phyloP scores from a whole-genome alignment of 1,140 invertebrate genomes.

The Ditylenchus dipsaci region DNA sequence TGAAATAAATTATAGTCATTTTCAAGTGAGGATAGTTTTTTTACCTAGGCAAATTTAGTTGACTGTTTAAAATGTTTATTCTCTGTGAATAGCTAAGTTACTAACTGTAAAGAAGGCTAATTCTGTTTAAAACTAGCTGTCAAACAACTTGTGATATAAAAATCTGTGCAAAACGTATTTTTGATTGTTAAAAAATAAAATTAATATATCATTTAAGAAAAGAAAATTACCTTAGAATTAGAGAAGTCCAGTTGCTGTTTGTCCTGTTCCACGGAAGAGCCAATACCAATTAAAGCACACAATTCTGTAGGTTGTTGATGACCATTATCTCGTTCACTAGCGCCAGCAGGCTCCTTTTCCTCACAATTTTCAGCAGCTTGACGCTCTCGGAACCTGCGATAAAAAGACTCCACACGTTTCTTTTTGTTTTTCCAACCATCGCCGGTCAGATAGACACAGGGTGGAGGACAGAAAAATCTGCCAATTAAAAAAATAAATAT shows the following conservation, averaged over 20 bases:
- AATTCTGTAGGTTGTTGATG: slow-evolving; percentile 65
- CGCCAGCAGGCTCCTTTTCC: not conserved
- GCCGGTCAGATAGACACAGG: slow-evolving; percentile 94
- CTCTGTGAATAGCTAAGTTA: no score
- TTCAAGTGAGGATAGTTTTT: no score
- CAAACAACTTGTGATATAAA: no score
- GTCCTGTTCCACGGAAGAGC: slow-evolving; percentile 7
- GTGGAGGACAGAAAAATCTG: slow-evolving; percentile 94
- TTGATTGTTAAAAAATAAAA: no score
- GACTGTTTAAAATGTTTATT: no score
- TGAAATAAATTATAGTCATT: no score
- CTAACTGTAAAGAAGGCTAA: no score
- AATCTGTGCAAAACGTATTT: no score
- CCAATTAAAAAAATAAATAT: not conserved
- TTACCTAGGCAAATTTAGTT: no score
- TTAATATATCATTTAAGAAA: not conserved
- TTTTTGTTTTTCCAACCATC: slow-evolving; percentile 79
- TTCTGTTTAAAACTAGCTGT: no score
- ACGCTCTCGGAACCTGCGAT: slow-evolving; percentile 56
- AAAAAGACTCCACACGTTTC: slow-evolving; percentile 26
- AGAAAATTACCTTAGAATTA: slow-evolving; percentile 68
- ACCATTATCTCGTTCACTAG: not conserved
- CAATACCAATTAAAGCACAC: slow-evolving; percentile 94
- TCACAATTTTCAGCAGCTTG: slow-evolving; percentile 72
- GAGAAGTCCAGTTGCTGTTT: slow-evolving; percentile 74